Conservation (phyloP, 2,888 invertebrate genomes). For the Diarsia mendica region DNA sequence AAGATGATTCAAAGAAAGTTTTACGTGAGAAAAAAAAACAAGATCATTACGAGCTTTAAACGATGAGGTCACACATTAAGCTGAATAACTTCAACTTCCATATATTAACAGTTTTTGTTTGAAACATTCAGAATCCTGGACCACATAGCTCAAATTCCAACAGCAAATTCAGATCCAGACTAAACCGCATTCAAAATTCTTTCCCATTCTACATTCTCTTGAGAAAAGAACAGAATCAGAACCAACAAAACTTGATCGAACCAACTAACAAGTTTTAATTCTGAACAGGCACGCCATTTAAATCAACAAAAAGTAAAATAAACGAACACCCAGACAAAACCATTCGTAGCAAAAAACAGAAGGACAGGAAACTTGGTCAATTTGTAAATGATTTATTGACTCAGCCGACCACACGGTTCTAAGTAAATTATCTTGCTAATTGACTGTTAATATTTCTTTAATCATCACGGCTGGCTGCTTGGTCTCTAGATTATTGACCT, state of each 20-base stretch:
- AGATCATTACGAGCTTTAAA: not conserved
- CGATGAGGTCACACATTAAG: slow-evolving; percentile 4
- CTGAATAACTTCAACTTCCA: not conserved
- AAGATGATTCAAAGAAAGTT: not conserved
- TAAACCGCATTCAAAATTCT: not conserved
- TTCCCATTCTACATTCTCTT: slow-evolving; percentile 13
- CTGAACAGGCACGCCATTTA: slow-evolving; percentile 27
- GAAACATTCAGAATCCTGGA: not conserved
- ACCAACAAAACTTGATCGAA: not conserved
- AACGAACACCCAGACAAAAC: slow-evolving; percentile 42
- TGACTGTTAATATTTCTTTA: slow-evolving; percentile 66
- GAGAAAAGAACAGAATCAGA: not conserved
- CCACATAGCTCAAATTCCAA: slow-evolving; percentile 8
- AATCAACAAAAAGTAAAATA: slow-evolving; percentile 37
- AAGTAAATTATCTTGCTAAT: slow-evolving; percentile 68
- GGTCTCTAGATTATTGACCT: slow-evolving; percentile 38
- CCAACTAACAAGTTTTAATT: slow-evolving; percentile 29
- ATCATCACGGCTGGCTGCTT: slow-evolving; percentile 45
- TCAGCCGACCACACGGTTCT: slow-evolving; percentile 51
- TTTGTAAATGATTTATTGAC: slow-evolving; percentile 68
- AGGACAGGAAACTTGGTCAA: slow-evolving; percentile 65
- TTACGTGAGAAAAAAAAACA: not conserved
- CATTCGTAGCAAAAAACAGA: slow-evolving; percentile 60
- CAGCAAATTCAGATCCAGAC: not conserved
- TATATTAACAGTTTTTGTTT: not conserved